These are phyloP conservation scores for Clavelina lepadiformis DNA, from an alignment of 23 tunicate genomes.

Conservation along the genomic window DNA sequence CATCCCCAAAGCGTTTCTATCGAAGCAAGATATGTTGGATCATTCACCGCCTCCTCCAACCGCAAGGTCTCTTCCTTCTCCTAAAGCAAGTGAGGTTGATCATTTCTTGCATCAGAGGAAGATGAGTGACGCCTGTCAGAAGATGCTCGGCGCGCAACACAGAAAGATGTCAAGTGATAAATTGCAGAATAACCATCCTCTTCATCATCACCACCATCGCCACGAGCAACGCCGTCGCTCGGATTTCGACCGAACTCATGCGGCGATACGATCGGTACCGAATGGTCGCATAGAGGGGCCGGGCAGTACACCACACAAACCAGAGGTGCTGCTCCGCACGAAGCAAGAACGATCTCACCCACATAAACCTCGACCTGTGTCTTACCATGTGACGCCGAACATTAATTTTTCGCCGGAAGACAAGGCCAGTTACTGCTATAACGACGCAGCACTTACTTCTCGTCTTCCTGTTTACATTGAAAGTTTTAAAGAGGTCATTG, in stretches of 20 bases:
- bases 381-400: conserved; percentile 8
- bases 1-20: conserved; percentile 9
- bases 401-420: too few relatives aligned
- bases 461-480: conserved; percentile 20
- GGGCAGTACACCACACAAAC: conserved; percentile 20
- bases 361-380: too few relatives aligned
- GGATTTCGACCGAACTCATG: too few relatives aligned
- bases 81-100: too few relatives aligned
- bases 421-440: not conserved
- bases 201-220: too few relatives aligned
- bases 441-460: too few relatives aligned
- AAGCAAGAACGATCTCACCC: too few relatives aligned
- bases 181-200: conserved; percentile 8
- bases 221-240: too few relatives aligned
- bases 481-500: conserved; percentile 20
- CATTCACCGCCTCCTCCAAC: too few relatives aligned
- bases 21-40: too few relatives aligned
- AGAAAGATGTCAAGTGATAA: conserved; percentile 36
- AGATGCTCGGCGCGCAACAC: conserved; percentile 51
- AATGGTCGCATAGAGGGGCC: not conserved
- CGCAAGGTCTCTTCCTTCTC: too few relatives aligned
- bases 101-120: conserved; percentile 21
- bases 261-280: too few relatives aligned
- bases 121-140: conserved; percentile 71
- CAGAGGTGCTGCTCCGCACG: conserved; percentile 26